phyloP scores from a whole-genome alignment of 1,140 invertebrate species.

The Leguminivora glycinivorella region DNA sequence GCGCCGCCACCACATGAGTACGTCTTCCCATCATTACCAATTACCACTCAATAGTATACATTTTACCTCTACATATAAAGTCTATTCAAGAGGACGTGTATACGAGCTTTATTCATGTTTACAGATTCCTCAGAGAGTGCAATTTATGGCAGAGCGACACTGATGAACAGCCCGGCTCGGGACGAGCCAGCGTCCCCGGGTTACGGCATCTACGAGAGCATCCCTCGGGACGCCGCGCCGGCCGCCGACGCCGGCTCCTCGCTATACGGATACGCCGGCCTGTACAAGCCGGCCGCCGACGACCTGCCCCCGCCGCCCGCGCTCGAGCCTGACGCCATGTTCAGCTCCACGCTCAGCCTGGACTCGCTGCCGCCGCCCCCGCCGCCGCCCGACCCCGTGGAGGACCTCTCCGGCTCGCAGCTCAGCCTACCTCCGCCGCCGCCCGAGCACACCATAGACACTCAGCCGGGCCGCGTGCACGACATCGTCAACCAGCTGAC shows the following conservation, averaged over 20 bases:
- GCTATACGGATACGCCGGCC: slow-evolving; percentile 57
- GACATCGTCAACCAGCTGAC: slow-evolving; percentile 66
- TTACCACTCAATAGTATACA: too few relatives aligned
- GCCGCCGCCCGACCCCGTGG: slow-evolving; percentile 81
- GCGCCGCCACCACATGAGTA: slow-evolving; percentile 52
- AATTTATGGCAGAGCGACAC: slow-evolving; percentile 46
- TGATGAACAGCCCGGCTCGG: slow-evolving; percentile 38
- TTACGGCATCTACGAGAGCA: slow-evolving; percentile 56
- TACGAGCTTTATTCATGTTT: slow-evolving; percentile 12
- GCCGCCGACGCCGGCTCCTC: slow-evolving; percentile 53
- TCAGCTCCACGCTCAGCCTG: slow-evolving; percentile 86
- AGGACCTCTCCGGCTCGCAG: slow-evolving; percentile 83
- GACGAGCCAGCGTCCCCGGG: slow-evolving; percentile 40
- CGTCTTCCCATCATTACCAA: slow-evolving; percentile 3
- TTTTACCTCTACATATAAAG: too few relatives aligned
- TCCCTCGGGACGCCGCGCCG: slow-evolving; percentile 45
- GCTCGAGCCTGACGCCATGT: slow-evolving; percentile 77
- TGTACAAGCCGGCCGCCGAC: slow-evolving; percentile 49
- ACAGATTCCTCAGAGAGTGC: slow-evolving; percentile 52
- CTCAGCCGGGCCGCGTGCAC: slow-evolving; percentile 53
- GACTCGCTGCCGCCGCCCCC: slow-evolving; percentile 89
- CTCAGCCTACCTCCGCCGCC: slow-evolving; percentile 85
- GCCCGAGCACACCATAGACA: slow-evolving; percentile 71
- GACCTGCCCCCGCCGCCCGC: slow-evolving; percentile 78
- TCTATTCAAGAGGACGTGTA: too few relatives aligned